A percentile compares a stretch with the other conserved stretches of the same genome.
phyloP scores from a whole-genome alignment of 2,888 invertebrate species.

The Cosmia pyralina region DNA sequence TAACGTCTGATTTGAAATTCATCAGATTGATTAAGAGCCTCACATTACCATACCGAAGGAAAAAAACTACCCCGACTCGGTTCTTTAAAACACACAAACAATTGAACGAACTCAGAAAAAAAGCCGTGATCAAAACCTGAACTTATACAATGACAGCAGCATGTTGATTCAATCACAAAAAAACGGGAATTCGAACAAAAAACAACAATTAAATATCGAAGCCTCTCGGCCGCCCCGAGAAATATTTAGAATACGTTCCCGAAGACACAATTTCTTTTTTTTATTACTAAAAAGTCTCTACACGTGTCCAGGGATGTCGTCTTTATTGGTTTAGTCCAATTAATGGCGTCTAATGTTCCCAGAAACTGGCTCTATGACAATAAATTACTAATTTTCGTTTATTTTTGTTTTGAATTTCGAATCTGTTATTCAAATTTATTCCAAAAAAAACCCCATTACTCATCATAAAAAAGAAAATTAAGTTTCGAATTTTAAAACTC shows the following conservation, averaged over 20 bases:
- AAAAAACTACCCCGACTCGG: slow-evolving; percentile 77
- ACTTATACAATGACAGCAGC: slow-evolving; percentile 90
- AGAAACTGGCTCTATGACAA: slow-evolving; percentile 76
- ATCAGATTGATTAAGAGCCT: slow-evolving; percentile 84
- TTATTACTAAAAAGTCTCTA: slow-evolving; percentile 76
- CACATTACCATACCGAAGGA: slow-evolving; percentile 79
- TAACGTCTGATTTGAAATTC: slow-evolving; percentile 78
- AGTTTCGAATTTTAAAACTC: slow-evolving; percentile 40
- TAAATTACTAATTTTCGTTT: slow-evolving; percentile 83
- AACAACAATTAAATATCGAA: slow-evolving; percentile 88
- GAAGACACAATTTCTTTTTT: slow-evolving; percentile 69
- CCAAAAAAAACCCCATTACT: slow-evolving; percentile 51
- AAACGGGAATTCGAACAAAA: slow-evolving; percentile 88
- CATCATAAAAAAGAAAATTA: slow-evolving; percentile 53
- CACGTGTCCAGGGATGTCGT: slow-evolving; percentile 87
- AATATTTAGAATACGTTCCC: slow-evolving; percentile 87
- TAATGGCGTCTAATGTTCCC: slow-evolving; percentile 86
- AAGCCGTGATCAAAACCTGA: slow-evolving; percentile 85
- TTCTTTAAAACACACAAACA: slow-evolving; percentile 89
- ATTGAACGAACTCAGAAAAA: slow-evolving; percentile 78
- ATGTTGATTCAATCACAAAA: slow-evolving; percentile 90
- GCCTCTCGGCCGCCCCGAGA: slow-evolving; percentile 81
- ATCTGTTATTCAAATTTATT: slow-evolving; percentile 64
- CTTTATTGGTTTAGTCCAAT: slow-evolving; percentile 89
- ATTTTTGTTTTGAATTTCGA: slow-evolving; percentile 68